Evolutionary conservation across 2,888 invertebrate genomes (phyloP).

Genomic region (Periphyllus acericola): DNA sequence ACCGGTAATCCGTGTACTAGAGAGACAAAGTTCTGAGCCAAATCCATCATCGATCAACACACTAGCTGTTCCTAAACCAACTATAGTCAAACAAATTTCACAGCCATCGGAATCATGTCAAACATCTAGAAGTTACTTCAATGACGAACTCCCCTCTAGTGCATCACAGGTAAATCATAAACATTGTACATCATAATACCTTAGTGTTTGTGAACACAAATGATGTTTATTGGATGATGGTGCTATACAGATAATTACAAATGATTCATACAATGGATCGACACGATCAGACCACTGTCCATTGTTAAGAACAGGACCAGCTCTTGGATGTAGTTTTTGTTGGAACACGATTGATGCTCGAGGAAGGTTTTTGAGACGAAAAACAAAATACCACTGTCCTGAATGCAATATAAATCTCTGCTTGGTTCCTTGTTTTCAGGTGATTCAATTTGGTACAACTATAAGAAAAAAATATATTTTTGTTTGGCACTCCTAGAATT

Average conservation of each 20-base stretch:
- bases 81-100: slow-evolving; percentile 57
- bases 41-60: slow-evolving; percentile 72
- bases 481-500: not conserved
- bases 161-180: slow-evolving; percentile 22
- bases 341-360: slow-evolving; percentile 90
- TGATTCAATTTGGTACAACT: slow-evolving; percentile 32
- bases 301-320: slow-evolving; percentile 83
- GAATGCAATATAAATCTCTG: slow-evolving; percentile 90
- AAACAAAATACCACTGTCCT: slow-evolving; percentile 90
- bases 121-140: slow-evolving; percentile 28
- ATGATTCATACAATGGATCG: slow-evolving; percentile 56
- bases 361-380: slow-evolving; percentile 82
- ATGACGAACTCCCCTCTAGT: slow-evolving; percentile 19
- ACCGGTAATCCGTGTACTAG: slow-evolving; percentile 67
- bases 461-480: not conserved
- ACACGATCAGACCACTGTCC: slow-evolving; percentile 83
- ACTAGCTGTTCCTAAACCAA: slow-evolving; percentile 52
- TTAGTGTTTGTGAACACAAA: not conserved
- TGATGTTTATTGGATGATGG: not conserved
- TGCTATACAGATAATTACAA: slow-evolving; percentile 10
- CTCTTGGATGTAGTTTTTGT: slow-evolving; percentile 87
- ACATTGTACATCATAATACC: not conserved
- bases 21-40: slow-evolving; percentile 73
- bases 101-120: slow-evolving; percentile 35
- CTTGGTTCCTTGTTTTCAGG: slow-evolving; percentile 90